Percentiles rank a stretch among this genome's conserved stretches.
These are phyloP conservation scores for Coremacera marginata DNA, from an alignment of 2,888 invertebrate species.

Conservation along the genomic window DNA sequence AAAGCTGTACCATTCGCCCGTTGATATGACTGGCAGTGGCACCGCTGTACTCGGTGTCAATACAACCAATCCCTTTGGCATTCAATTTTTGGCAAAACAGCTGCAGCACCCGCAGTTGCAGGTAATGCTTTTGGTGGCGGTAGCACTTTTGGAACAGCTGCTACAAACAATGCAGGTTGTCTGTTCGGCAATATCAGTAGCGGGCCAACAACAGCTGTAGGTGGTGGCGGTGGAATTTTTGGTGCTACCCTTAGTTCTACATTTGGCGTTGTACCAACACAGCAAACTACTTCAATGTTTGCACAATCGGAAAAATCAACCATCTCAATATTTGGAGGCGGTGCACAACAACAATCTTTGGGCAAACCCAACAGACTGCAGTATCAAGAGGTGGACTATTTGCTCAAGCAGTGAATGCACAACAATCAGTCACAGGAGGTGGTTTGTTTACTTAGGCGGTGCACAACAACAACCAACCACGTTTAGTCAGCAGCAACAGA, in stretches of 20 bases:
- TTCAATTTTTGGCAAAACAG: constrained; percentile 54
- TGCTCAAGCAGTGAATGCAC: constrained; percentile 40
- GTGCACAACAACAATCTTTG: constrained; percentile 50
- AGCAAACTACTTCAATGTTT: constrained; percentile 51
- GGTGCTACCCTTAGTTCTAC: not conserved
- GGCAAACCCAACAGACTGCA: constrained; percentile 46
- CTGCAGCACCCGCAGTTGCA: constrained; percentile 43
- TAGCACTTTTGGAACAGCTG: constrained; percentile 48
- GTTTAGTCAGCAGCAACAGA: constrained; percentile 6
- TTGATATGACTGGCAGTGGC: constrained; percentile 45
- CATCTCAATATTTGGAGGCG: constrained; percentile 54
- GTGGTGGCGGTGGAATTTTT: constrained; percentile 24
- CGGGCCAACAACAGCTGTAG: constrained; percentile 2
- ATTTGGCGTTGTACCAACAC: constrained; percentile 38
- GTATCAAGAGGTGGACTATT: constrained; percentile 40
- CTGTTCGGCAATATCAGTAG: constrained; percentile 36
- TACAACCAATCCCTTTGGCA: constrained; percentile 56
- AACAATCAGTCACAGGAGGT: constrained; percentile 27
- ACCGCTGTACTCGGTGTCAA: constrained; percentile 34
- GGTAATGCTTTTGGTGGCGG: constrained; percentile 45
- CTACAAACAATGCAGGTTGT: constrained; percentile 4
- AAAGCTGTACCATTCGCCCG: constrained; percentile 59
- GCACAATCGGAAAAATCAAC: constrained; percentile 48
- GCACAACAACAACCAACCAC: not conserved
- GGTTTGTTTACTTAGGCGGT: constrained; percentile 43